Base-by-base conservation (phyloP, 2,797 vertebrate species). In the Acropternis orthonyx region DNA sequence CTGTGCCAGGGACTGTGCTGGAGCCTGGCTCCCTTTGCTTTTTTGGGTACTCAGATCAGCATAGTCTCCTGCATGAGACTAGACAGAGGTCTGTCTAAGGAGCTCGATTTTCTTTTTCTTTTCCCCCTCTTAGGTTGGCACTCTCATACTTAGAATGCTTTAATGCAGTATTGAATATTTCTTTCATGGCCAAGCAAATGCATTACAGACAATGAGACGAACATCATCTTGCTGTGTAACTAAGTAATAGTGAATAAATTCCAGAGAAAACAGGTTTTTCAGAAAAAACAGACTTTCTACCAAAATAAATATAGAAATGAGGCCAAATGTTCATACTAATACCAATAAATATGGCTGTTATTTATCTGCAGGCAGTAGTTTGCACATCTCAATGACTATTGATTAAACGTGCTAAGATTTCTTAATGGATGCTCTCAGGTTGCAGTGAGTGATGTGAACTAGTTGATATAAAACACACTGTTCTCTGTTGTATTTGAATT, bases 361-460 rank as follows among this genome's bases (percentile, higher is more conserved):
- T 69, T 94, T 91, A 39, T 93, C 41, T 76, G 55, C 51, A 89
- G 83, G 68, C 55, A 84, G 44, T 86, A 79, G n/a, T 83, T 94
- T 79, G 55, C 76, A 76, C 9, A 14, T 78, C 69, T 68, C 14
- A 49, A 37, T 81, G 59, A 46, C 48, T 83, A 51, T 14, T 89
- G 69, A 61, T 73, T 78, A 73, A 76, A 68, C 43, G 11, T 76
- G 27, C 30, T 37, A 55, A 59, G 49, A 52, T 54, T 72, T 79
- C 72, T 77, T 65, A 77, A 51, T 81, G 46, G 51, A 43, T 48
- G 28, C 18, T 80, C 12, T 88, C 34, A 69, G 55, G 37, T 34
- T 76, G 65, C 34, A 72, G 16, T 20, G 30, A 52, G 39, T 61
- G 7, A 21, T 80, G 32, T 76, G 36, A 55, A 55, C 27, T 55